Percentiles rank a stretch among this genome's conserved stretches.
phyloP scores from a whole-genome alignment of 1,140 invertebrate genomes.

The Argopecten irradians region DNA sequence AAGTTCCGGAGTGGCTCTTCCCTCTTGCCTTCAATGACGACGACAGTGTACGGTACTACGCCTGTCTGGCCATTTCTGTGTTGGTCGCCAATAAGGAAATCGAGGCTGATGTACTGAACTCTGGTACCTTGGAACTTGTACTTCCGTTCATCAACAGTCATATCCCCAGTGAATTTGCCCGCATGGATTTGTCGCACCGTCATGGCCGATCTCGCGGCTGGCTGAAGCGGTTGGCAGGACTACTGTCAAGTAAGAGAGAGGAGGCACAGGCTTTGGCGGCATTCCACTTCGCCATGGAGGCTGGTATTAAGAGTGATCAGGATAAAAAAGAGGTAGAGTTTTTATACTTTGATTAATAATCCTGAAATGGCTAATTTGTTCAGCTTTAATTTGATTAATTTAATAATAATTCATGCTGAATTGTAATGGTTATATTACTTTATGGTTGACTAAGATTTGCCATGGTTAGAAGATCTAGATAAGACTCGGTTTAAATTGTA shows the following conservation, averaged over 20 bases:
- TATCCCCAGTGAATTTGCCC: conserved; percentile 96
- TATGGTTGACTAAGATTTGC: no score
- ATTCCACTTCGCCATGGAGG: conserved; percentile 99
- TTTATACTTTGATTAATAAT: background rate
- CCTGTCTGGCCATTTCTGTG: conserved; percentile 97
- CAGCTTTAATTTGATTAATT: no score
- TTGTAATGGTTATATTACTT: no score
- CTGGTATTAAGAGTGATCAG: conserved; percentile 97
- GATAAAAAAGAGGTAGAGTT: conserved; percentile 87
- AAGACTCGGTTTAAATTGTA: no score
- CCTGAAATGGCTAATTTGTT: no score
- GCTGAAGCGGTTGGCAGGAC: conserved; percentile 94
- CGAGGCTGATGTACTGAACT: conserved; percentile 95
- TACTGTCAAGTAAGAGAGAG: conserved; percentile 95
- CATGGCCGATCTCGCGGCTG: conserved; percentile 98
- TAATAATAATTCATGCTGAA: no score
- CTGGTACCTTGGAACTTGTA: conserved; percentile 95
- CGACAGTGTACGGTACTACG: conserved; percentile 95
- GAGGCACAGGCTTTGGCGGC: conserved; percentile 97
- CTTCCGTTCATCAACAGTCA: conserved; percentile 97
- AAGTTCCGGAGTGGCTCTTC: conserved; percentile 97
- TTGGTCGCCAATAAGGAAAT: conserved; percentile 99
- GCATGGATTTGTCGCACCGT: conserved; percentile 90
- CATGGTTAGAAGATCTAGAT: no score
- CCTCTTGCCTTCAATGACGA: conserved; percentile 97